phyloP scores from a whole-genome alignment of 2,797 vertebrate species.

The Eutrigla gurnardus region DNA sequence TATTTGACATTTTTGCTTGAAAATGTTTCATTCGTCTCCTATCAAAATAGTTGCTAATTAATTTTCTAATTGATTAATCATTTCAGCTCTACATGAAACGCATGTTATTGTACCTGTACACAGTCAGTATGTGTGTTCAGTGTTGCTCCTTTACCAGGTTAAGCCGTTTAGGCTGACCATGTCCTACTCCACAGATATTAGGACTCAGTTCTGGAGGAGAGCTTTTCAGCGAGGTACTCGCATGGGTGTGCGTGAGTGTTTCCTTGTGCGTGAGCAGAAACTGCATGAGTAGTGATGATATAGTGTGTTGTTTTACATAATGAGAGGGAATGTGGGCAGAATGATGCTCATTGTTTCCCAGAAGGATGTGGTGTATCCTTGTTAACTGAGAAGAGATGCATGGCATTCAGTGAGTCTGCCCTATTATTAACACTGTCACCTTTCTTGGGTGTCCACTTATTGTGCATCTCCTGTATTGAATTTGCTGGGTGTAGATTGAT shows the following conservation, averaged over 20 bases:
- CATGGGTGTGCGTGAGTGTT: slow-evolving; percentile 71
- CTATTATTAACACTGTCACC: slow-evolving; percentile 25
- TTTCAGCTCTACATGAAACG: background rate
- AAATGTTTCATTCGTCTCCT: no score
- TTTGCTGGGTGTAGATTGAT: background rate
- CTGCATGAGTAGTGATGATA: slow-evolving; percentile 68
- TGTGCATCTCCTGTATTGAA: slow-evolving; percentile 20
- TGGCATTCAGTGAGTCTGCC: slow-evolving; percentile 44
- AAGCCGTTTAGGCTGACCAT: slow-evolving; percentile 55
- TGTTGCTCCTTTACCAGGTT: slow-evolving; percentile 11
- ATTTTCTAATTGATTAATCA: background rate
- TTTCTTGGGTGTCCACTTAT: slow-evolving; percentile 22
- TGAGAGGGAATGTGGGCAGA: slow-evolving; percentile 66
- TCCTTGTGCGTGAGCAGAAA: slow-evolving; percentile 60
- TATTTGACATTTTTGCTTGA: background rate
- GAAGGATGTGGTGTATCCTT: slow-evolving; percentile 57
- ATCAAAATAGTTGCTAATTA: background rate
- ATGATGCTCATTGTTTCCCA: slow-evolving; percentile 60
- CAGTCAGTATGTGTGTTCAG: background rate
- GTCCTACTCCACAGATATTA: slow-evolving; percentile 83
- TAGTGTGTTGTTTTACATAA: slow-evolving; percentile 68
- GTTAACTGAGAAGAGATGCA: slow-evolving; percentile 58
- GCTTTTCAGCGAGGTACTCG: slow-evolving; percentile 84
- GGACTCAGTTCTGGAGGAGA: slow-evolving; percentile 88
- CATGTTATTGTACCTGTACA: background rate